phyloP scores from a whole-genome alignment of 2,113 vertebrate species.

The Cinclus cinclus region DNA sequence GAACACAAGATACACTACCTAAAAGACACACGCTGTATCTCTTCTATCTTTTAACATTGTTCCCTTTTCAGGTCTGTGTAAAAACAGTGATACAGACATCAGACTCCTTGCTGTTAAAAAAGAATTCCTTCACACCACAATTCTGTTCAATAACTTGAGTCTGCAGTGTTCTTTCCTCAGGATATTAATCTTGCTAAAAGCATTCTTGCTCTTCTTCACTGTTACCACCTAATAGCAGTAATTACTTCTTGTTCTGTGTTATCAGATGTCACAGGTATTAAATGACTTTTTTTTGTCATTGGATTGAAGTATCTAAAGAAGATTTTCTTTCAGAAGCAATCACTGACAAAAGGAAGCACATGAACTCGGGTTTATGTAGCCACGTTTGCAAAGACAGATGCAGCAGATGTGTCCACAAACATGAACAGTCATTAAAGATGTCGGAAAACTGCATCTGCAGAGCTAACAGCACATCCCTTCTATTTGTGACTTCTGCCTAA shows the following conservation, averaged over 20 bases:
- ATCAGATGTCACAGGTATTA: constrained; percentile 61
- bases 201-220: constrained; percentile 43
- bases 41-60: not conserved
- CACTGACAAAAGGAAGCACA: not conserved
- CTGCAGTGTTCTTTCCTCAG: constrained; percentile 18
- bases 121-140: constrained; percentile 1
- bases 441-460: not conserved
- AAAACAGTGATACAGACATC: not conserved
- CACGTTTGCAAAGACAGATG: not conserved
- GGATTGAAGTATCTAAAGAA: constrained; percentile 25
- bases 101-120: not conserved
- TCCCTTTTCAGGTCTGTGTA: not conserved
- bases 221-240: constrained; percentile 56
- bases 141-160: constrained; percentile 13
- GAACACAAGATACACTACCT: not conserved
- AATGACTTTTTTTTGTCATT: constrained; percentile 13
- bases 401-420: constrained; percentile 10
- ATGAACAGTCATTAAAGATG: not conserved
- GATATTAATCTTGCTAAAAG: constrained; percentile 66
- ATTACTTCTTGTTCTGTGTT: constrained; percentile 64
- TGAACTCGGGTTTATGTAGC: not conserved
- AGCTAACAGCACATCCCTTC: not conserved
- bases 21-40: too few species aligned
- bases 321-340: constrained; percentile 16
- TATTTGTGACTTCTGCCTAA: not conserved